phyloP scores from a whole-genome alignment of 2,797 vertebrate genomes.

The Tinamus major region DNA sequence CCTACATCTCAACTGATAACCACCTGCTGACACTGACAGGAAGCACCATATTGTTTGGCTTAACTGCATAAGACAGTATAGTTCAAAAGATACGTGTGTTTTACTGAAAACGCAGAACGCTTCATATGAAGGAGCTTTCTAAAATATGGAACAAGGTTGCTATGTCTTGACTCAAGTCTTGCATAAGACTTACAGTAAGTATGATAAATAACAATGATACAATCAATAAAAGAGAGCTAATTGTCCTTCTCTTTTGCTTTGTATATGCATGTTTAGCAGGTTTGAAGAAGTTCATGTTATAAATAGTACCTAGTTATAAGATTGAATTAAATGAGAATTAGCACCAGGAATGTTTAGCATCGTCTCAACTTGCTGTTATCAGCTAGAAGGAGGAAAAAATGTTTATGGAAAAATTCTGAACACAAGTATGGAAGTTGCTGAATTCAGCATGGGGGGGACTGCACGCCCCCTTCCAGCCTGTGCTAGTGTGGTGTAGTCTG shows the following conservation, averaged over 20 bases:
- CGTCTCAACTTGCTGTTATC: background rate
- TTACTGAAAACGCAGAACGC: slow-evolving; percentile 15
- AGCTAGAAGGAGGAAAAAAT: background rate
- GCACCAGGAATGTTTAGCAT: background rate
- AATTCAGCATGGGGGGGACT: background rate
- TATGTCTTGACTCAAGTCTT: background rate
- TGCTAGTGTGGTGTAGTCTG: background rate
- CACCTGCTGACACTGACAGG: slow-evolving; percentile 19
- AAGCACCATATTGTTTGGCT: slow-evolving; percentile 51
- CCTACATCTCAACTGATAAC: slow-evolving; percentile 18
- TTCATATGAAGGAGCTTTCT: background rate
- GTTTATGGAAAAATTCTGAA: background rate
- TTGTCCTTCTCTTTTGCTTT: background rate
- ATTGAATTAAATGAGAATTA: background rate
- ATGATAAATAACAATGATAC: background rate
- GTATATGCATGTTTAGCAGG: background rate
- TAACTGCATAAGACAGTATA: slow-evolving; percentile 29
- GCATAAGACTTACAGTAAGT: background rate
- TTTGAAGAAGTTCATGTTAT: background rate
- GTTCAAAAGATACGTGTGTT: slow-evolving; percentile 19
- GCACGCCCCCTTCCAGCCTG: background rate
- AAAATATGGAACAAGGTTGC: background rate
- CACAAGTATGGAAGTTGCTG: background rate
- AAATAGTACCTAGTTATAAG: background rate
- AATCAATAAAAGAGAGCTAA: background rate